These are phyloP conservation scores for Nezara viridula DNA, from an alignment of 2,888 invertebrate species.

Conservation along the genomic window DNA sequence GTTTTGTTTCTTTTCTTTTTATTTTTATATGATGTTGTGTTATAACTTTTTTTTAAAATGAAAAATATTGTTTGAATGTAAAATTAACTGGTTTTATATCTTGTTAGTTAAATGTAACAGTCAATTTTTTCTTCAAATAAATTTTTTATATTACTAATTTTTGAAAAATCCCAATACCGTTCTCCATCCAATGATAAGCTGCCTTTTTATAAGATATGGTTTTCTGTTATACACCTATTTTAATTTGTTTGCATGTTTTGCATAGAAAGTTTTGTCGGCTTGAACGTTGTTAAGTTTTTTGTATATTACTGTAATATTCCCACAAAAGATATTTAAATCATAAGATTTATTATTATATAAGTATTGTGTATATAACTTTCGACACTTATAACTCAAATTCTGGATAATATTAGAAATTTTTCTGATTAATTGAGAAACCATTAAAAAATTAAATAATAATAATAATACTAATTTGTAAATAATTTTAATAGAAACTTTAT, in stretches of 20 bases:
- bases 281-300: neutral
- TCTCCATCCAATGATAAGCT: neutral
- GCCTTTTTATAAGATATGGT: conserved; percentile 23
- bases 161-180: conserved; percentile 39
- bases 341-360: too few relatives aligned
- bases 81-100: conserved; percentile 35
- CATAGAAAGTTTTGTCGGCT: conserved; percentile 22
- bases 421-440: too few relatives aligned
- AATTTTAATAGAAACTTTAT: too few relatives aligned
- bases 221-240: neutral
- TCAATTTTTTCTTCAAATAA: neutral
- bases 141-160: conserved; percentile 37
- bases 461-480: too few relatives aligned
- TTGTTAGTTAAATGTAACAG: conserved; percentile 39
- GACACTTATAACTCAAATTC: too few relatives aligned
- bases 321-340: neutral
- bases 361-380: too few relatives aligned
- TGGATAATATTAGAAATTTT: too few relatives aligned
- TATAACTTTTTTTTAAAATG: too few relatives aligned
- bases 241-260: conserved; percentile 23
- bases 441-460: too few relatives aligned
- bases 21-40: neutral
- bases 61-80: conserved; percentile 38
- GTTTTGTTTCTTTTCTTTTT: conserved; percentile 42
- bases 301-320: neutral